phyloP scores from a whole-genome alignment of 37 sponge, comb jelly and placozoan species.

The Cliona cf. orientalis region DNA sequence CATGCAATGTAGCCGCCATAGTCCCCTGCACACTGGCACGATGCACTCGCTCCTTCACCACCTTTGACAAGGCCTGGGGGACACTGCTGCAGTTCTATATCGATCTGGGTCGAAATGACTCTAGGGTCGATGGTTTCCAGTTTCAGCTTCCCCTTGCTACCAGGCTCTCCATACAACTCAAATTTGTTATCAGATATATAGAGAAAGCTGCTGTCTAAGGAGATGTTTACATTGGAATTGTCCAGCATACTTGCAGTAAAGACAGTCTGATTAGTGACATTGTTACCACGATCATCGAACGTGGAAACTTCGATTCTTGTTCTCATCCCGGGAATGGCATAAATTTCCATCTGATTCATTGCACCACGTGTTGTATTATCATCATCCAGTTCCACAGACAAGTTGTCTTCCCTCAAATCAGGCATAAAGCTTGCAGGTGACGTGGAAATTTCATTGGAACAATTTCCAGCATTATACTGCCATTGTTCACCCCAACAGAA shows the following conservation, averaged over 20 bases:
- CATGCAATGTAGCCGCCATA: conserved; percentile 30
- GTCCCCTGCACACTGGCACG: conserved; percentile 13
- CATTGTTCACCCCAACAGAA: conserved; percentile 63
- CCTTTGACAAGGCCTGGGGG: conserved; percentile 56
- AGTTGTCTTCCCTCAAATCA: not conserved
- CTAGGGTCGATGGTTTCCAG: conserved; percentile 48
- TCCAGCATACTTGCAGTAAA: not conserved
- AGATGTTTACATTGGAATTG: not conserved
- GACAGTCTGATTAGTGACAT: conserved; percentile 44
- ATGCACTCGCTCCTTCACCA: not conserved
- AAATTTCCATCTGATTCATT: not conserved
- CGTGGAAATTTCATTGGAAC: conserved; percentile 26
- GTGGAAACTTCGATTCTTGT: not conserved
- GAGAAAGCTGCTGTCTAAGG: conserved; percentile 18
- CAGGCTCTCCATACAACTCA: conserved; percentile 25
- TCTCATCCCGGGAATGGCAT: conserved; percentile 32
- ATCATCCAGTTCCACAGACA: not conserved
- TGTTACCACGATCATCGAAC: conserved; percentile 12
- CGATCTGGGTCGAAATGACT: conserved; percentile 44
- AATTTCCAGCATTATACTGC: conserved; percentile 28
- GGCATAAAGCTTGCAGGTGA: conserved; percentile 30
- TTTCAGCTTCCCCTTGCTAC: not conserved
- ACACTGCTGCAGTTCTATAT: conserved; percentile 33
- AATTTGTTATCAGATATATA: conserved; percentile 38
- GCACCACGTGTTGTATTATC: not conserved